Evolutionary conservation across 2,113 vertebrate genomes (phyloP).

Genomic region (Dipodomys merriami): DNA sequence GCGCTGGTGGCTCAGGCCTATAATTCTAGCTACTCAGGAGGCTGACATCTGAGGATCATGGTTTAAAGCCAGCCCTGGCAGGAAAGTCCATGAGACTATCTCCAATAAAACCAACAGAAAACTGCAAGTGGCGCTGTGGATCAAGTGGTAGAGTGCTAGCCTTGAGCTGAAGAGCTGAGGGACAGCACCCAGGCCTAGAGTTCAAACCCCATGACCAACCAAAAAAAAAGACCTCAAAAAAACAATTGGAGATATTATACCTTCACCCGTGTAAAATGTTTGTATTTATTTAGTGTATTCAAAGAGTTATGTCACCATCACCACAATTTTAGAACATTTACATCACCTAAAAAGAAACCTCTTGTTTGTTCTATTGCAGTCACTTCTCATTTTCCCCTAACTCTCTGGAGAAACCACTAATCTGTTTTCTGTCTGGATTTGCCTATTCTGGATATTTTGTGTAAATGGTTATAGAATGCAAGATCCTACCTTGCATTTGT

Average conservation of each 20-base stretch:
- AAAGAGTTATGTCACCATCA: neutral
- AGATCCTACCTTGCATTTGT: neutral
- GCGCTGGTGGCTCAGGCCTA: too few relatives aligned
- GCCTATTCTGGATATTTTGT: constrained; percentile 6
- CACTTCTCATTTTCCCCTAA: neutral
- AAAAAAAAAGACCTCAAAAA: neutral
- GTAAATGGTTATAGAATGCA: neutral
- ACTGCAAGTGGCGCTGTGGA: too few relatives aligned
- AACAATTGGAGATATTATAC: neutral
- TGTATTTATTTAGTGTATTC: neutral
- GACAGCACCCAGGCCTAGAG: too few relatives aligned
- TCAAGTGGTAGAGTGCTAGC: too few relatives aligned
- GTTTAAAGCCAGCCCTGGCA: too few relatives aligned
- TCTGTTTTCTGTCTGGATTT: neutral
- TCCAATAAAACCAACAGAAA: too few relatives aligned
- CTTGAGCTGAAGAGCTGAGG: too few relatives aligned
- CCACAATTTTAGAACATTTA: constrained; percentile 39
- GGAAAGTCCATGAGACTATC: too few relatives aligned
- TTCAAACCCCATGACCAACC: too few relatives aligned
- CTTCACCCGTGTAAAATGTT: constrained; percentile 32
- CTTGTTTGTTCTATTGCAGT: rapidly evolving
- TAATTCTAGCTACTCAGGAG: too few relatives aligned
- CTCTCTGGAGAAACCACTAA: neutral
- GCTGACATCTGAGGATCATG: too few relatives aligned
- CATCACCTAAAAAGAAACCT: neutral